Evolutionary conservation across 37 sponge, comb jelly and placozoan genomes (phyloP).

Genomic region (Ianthella basta): DNA sequence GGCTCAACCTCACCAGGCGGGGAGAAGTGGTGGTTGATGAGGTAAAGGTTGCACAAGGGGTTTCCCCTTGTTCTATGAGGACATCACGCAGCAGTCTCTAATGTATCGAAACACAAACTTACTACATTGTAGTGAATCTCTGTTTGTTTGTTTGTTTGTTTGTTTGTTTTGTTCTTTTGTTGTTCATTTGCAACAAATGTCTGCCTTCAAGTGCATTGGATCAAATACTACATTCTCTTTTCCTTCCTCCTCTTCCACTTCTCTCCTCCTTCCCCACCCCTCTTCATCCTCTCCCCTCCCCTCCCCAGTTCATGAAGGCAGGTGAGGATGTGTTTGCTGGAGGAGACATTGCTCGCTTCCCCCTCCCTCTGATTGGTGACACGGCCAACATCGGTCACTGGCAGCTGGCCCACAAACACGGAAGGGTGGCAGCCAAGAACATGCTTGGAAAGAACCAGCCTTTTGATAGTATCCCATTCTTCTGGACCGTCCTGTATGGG

Average conservation of each 20-base stretch:
- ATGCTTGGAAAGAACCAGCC: slow-evolving; percentile 77
- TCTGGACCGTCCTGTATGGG: slow-evolving; percentile 94
- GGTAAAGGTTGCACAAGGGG: slow-evolving; percentile 22
- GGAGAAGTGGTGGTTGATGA: slow-evolving; percentile 81
- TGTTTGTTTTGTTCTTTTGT: background rate
- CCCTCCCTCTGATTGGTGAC: slow-evolving; percentile 70
- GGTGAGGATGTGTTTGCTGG: slow-evolving; percentile 83
- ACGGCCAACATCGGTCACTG: slow-evolving; percentile 90
- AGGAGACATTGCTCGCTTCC: slow-evolving; percentile 89
- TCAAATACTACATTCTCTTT: too few species aligned
- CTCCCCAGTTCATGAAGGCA: slow-evolving; percentile 70
- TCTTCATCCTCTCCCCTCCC: background rate
- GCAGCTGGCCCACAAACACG: slow-evolving; percentile 93
- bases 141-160: too few species aligned
- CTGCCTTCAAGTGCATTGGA: background rate
- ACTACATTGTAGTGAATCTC: too few species aligned
- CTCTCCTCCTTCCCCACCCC: background rate
- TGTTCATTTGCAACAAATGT: background rate
- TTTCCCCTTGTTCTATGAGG: background rate
- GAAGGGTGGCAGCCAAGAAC: slow-evolving; percentile 83
- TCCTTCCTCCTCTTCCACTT: background rate
- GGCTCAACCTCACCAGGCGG: slow-evolving; percentile 57
- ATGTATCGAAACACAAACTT: too few species aligned
- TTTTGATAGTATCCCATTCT: slow-evolving; percentile 88
- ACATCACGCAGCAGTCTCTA: too few species aligned